Percentiles rank a stretch among this genome's conserved stretches.
Conservation (phyloP, 2,113 vertebrate species). For the Hystrix cristata region DNA sequence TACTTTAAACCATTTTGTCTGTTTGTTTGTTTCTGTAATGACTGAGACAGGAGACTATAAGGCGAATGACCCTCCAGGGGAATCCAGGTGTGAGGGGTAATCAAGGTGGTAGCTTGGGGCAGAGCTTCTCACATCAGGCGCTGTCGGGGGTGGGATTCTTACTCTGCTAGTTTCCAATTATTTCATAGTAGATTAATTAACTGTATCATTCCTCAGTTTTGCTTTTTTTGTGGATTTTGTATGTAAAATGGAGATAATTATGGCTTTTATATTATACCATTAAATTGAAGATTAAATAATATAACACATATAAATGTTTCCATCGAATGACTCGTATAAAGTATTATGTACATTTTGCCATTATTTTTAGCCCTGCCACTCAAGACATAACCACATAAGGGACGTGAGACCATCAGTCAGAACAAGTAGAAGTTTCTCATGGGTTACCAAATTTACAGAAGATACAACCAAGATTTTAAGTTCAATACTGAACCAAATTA, state of each 20-base stretch:
- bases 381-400: neutral
- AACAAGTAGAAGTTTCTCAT: neutral
- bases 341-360: neutral
- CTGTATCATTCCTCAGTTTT: neutral
- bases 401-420: neutral
- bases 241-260: neutral
- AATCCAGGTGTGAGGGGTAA: neutral
- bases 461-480: neutral
- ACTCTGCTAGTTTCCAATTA: neutral
- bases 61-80: neutral
- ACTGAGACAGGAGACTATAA: neutral
- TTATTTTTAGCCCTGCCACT: neutral
- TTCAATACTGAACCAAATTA: slow-evolving; percentile 15
- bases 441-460: neutral
- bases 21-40: neutral
- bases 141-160: neutral
- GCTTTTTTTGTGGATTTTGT: neutral
- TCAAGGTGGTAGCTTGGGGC: accelerated
- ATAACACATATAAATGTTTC: neutral
- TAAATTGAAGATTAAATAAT: neutral
- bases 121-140: neutral
- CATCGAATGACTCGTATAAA: neutral
- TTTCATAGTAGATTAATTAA: neutral
- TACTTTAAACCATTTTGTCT: neutral
- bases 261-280: neutral